Evolutionary conservation across 2,888 invertebrate genomes (phyloP), one percentile per base, ranked within the genome.

Genomic region (Ichneumoninae sp.): DNA sequence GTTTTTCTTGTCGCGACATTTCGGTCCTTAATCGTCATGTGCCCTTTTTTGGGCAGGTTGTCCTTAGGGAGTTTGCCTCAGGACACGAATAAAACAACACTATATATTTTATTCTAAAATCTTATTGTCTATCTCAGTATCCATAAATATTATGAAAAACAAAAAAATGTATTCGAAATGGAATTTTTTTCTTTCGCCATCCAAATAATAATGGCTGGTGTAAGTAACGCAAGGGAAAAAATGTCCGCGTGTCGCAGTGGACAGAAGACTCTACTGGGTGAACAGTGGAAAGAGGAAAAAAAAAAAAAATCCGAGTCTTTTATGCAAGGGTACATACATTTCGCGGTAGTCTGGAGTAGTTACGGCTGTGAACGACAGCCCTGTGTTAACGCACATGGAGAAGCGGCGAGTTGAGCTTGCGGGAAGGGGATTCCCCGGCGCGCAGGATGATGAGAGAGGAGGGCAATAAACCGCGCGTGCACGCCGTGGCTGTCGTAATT

Each of bases 401-500:
- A 70, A 71, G 30, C 69, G 71, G 44, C 65, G 47, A 69, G 68
- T 57, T 36, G 60, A 79, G 47, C 47, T 78, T 81, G 75, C 50
- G 65, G 50, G 76, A 75, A 30, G 75, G 80, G 80, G 47, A 72
- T 74, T 54, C 68, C 69, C 44, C 78, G 22, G 57, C n/a, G 19
- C 54, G 66, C n/a, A 19, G 26, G 66, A 72, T 33, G 44, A 19
- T 19, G n/a, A 19, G 62, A 33, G 75, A n/a, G 60, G 65, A 72
- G 75, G 62, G 81, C 84, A 74, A 86, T 71, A 79, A 71, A 75
- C 72, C 50, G 71, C 77, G 84, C 57, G 80, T 70, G 71, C 80
- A 70, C 75, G 78, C 69, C 70, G 74, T 19, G 72, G 72, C 40
- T 77, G 72, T 78, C 75, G 83, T 87, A 87, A 87, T 87, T 87